These are phyloP conservation scores for Emydoidea blandingii DNA, from an alignment of 2,797 vertebrate genomes.

Conservation along the genomic window DNA sequence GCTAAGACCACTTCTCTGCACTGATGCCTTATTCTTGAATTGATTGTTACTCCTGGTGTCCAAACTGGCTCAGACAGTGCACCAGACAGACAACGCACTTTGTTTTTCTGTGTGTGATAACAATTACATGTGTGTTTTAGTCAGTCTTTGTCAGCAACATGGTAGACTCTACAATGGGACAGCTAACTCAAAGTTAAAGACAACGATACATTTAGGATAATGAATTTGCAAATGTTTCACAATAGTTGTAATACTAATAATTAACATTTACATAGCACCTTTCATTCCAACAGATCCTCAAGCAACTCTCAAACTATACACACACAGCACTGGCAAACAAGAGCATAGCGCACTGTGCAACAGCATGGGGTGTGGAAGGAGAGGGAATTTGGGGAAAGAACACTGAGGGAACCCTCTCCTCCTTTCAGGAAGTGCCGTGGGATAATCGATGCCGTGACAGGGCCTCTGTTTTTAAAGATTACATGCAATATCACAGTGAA, in stretches of 20 bases:
- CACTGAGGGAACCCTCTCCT: neutral
- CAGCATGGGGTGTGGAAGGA: neutral
- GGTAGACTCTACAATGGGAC: neutral
- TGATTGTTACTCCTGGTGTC: neutral
- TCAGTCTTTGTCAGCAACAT: neutral
- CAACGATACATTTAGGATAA: neutral
- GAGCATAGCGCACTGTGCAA: neutral
- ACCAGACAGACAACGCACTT: neutral
- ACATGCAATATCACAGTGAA: neutral
- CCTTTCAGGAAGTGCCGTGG: neutral
- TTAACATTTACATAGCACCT: conserved; percentile 45
- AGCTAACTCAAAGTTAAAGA: neutral
- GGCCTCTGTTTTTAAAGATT: neutral
- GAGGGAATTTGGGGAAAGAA: neutral
- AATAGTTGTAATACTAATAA: neutral
- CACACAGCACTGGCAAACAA: conserved; percentile 25
- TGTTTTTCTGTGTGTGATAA: neutral
- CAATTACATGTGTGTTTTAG: neutral
- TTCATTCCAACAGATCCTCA: neutral
- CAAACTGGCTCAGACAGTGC: neutral
- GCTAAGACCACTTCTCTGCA: neutral
- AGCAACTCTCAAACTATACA: neutral
- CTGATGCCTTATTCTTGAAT: neutral
- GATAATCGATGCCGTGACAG: neutral
- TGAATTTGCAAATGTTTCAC: neutral